Evolutionary conservation across 2,888 invertebrate species (phyloP), one percentile per base, ranked within the genome.

Genomic region (Drosophila vallismaia): DNA sequence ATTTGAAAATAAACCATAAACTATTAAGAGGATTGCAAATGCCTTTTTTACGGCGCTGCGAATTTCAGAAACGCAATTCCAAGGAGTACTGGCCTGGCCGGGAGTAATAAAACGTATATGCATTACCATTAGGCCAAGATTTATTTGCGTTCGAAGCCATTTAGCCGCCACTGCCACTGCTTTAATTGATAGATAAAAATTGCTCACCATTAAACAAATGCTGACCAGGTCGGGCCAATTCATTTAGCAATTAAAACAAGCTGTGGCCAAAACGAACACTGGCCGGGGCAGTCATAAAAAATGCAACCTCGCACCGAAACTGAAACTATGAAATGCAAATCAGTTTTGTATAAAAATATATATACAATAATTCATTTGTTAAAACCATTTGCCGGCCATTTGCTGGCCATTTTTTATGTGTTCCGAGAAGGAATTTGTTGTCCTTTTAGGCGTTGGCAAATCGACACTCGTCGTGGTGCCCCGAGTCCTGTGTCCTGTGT

Each of bases 381-480:
- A 70, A 84, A 86, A 74, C 85, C 81, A 86, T 81, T 81, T 84
- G 85, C 84, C 85, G 85, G 72, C 66, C 56, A 72, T 73, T 71
- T 71, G 67, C 44, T 57, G 57, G 26, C 49, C 46, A 40, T 57
- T 66, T 62, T 69, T 64, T 55, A 60, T 52, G 45, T 60, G 28
- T 70, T 79, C 64, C 76, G 73, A 76, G 74, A 79, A 84, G 82
- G 86, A 86, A 86, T 85, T 81, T 81, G 85, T 81, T 86, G 81
- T 86, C 87, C 87, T 89, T 88, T 88, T 89, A 82, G 86, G 86
- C 84, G 89, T 84, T 89, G 88, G 89, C 87, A 88, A 89, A 89
- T 87, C 80, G 81, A 74, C 77, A 66, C 83, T 77, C 71, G 62
- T 53, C 59, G 64, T 52, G 68, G 31, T 40, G 42, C 53, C 68